A percentile compares a stretch with the other conserved stretches of the same genome.
Evolutionary conservation across 2,797 vertebrate genomes (phyloP).

Genomic region (Chloroceryle amazona): DNA sequence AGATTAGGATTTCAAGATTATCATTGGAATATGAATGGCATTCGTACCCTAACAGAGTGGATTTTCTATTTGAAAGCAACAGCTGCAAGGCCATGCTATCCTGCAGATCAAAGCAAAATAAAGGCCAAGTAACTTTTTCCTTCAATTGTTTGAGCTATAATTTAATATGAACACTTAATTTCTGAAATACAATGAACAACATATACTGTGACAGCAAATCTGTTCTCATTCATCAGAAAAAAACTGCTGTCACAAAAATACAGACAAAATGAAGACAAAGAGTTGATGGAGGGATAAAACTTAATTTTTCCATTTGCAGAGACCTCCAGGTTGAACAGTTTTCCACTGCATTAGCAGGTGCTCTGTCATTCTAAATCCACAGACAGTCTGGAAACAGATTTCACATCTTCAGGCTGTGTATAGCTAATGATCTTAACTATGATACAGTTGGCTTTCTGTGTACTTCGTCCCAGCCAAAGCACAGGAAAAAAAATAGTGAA

Average conservation of each 20-base stretch:
- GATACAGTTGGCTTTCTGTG: background rate
- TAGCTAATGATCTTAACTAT: constrained; percentile 14
- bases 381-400: constrained; percentile 52
- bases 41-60: background rate
- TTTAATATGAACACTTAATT: constrained; percentile 14
- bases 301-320: constrained; percentile 11
- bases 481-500: background rate
- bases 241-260: background rate
- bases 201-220: constrained; percentile 10
- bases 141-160: constrained; percentile 4
- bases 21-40: background rate
- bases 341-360: constrained; percentile 30
- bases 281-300: background rate
- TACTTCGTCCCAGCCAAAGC: background rate
- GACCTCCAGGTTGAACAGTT: background rate
- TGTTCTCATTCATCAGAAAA: background rate
- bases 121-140: background rate
- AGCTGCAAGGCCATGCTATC: background rate
- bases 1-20: background rate
- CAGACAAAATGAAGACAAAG: constrained; percentile 10
- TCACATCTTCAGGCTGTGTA: background rate
- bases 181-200: constrained; percentile 10
- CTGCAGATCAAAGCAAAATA: constrained; percentile 1
- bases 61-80: background rate
- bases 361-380: constrained; percentile 32